Evolutionary conservation across 2,888 invertebrate genomes (phyloP).

Genomic region (Spodoptera littoralis): DNA sequence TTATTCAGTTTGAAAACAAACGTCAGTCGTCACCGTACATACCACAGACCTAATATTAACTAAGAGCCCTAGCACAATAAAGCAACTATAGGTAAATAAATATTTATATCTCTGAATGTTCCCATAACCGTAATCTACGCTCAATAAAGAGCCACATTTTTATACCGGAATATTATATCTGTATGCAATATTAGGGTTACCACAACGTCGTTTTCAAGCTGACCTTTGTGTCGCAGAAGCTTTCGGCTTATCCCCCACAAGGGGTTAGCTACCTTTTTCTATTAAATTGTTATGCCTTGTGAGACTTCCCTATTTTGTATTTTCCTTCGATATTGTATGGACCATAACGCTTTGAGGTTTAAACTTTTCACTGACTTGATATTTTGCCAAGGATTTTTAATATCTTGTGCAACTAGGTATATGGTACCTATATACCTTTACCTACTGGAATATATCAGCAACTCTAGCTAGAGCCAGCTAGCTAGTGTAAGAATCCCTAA

Average conservation of each 20-base stretch:
- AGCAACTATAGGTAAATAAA: no score
- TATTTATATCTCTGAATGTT: no score
- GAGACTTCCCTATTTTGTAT: constrained; percentile 57
- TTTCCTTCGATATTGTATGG: constrained; percentile 51
- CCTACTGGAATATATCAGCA: no score
- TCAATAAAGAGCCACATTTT: constrained; percentile 31
- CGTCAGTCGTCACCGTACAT: neutral
- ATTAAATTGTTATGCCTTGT: constrained; percentile 66
- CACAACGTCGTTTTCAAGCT: constrained; percentile 45
- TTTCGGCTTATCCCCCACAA: constrained; percentile 55
- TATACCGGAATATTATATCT: constrained; percentile 37
- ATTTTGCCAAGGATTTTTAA: constrained; percentile 53
- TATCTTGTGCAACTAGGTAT: constrained; percentile 31
- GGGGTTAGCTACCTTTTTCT: constrained; percentile 60
- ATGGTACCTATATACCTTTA: no score
- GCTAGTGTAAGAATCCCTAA: no score
- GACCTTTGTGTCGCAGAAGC: constrained; percentile 57
- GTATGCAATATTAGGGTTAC: constrained; percentile 51
- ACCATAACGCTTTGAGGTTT: constrained; percentile 47
- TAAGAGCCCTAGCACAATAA: neutral
- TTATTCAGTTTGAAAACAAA: constrained; percentile 12
- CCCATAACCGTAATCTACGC: constrained; percentile 9
- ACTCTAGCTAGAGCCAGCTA: no score
- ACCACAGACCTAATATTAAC: constrained; percentile 15
- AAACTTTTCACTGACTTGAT: constrained; percentile 54